Percentiles rank a stretch among this genome's conserved stretches.
Conservation (phyloP, 2,797 vertebrate genomes). For the Loris lydekkerianus region DNA sequence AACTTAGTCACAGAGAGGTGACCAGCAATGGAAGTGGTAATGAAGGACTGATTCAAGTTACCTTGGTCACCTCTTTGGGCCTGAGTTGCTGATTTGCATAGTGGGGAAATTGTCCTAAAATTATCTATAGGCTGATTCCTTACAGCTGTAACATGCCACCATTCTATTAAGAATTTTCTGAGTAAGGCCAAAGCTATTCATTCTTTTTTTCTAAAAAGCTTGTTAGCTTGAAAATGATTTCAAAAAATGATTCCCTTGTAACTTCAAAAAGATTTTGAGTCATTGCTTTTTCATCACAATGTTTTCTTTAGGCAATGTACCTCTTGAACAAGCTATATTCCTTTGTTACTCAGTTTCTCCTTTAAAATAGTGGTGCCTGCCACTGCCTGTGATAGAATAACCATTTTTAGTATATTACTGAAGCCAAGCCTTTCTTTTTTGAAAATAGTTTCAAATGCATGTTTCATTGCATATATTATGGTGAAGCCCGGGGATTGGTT, state of each 20-base stretch:
- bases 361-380: conserved; percentile 73
- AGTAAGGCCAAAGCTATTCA: conserved; percentile 67
- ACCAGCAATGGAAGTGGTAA: neutral
- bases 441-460: conserved; percentile 25
- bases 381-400: conserved; percentile 20
- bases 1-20: neutral
- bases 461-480: neutral
- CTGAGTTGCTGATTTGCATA: neutral
- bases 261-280: conserved; percentile 77
- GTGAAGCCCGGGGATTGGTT: conserved; percentile 18
- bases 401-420: conserved; percentile 26
- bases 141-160: neutral
- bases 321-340: conserved; percentile 65
- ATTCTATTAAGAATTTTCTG: conserved; percentile 64
- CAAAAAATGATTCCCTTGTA: conserved; percentile 70
- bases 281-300: conserved; percentile 63
- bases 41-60: neutral
- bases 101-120: neutral
- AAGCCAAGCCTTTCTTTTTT: conserved; percentile 37
- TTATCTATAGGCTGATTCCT: conserved; percentile 7
- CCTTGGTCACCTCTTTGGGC: neutral
- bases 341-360: conserved; percentile 77
- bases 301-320: conserved; percentile 70
- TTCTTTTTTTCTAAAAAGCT: conserved; percentile 75
- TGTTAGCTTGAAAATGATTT: conserved; percentile 80